Base-by-base conservation (phyloP, 2,113 vertebrate species). In the Mustela nigripes region DNA sequence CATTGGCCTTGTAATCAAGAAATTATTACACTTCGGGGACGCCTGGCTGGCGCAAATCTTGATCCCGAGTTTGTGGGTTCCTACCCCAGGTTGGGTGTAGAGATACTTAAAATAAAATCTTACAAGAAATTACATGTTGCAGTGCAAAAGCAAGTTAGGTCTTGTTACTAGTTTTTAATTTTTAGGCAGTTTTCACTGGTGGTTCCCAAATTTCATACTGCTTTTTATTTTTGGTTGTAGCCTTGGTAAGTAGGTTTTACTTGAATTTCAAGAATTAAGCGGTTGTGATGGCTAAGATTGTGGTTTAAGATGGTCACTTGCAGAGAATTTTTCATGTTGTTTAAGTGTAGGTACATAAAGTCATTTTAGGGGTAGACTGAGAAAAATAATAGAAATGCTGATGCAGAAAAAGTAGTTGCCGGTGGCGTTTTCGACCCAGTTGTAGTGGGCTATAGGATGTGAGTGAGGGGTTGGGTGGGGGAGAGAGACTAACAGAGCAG, bases 1-100 rank as follows among this genome's bases (percentile, higher is more conserved):
- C 8, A 14, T 58, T 91, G 31, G 12, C 81, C 50, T 94, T 95
- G 31, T 96, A 82, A 97, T 94, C 95, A 82, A 87, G 91, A 98
- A 97, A 93, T 94, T 96, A 81, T 95, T 96, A 81, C 22, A 93
- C 53, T 96, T 76, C 4, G 74, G 14, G 74, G 42, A 42, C 11
- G 14, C 42, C 74, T 78, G 26, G 45, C 42, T 28, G 74, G 14
- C 24, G 24, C 39, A 76, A 45, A 39, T 76, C 73, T 45, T 26
- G 73, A 76, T 76, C 39, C 45, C 6, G 14, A 76, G 42, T 42
- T 76, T 76, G 7, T 48, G 26, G 74, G 42, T 48, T 78, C 7
- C 1, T 15, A 42, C 42, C 26, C 73, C 74, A 18, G 15, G 14
- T 5, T 78, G 42, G 26, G 74, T 28, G 15, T 78, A 78, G 74